Evolutionary conservation across 2,888 invertebrate genomes (phyloP), one percentile per base, ranked within the genome.

Genomic region (Adineta ricciae): DNA sequence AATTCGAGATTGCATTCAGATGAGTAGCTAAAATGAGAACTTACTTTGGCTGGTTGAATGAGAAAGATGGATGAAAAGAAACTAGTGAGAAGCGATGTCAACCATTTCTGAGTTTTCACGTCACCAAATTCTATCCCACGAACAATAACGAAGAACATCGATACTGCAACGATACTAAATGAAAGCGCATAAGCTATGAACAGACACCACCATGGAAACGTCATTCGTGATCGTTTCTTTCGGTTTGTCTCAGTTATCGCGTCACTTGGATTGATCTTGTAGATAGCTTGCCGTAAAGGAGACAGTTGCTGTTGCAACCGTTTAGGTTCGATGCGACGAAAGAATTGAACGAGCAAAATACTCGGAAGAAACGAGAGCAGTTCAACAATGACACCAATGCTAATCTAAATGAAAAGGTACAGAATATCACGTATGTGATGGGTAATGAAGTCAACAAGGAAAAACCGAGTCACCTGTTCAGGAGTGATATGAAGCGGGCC

Each of bases 401-500:
- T 86, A 9, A 36, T 73, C 38, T 73, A 36, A 86, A 46, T 46
- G 46, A 46, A 46, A 11, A 46, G 11, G 11, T 8, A 11, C 11
- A 11, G 5, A 11, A 11, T n/a, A n/a, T n/a, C n/a, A n/a, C n/a
- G 11, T 46, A 11, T 8, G 46, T 8, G 11, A 11, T 46, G 11
- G n/a, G n/a, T n/a, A 46, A 46, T 5, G 11, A 46, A 11, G 11
- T 8, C 8, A 46, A 46, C 8, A 46, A 46, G 46, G 11, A 11
- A 46, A 46, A 46, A 11, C n/a, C n/a, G 11, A 46, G 11, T 8
- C 46, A 91, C 91, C 89, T 91, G 91, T 88, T 90, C 90, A 21
- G 90, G 89, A n/a, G 90, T 89, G 7, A 92, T 86, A 14, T 90
- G 89, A 87, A 92, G 91, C 8, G 92, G 92, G 16, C 92, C 92